Base-by-base conservation (phyloP, 2,888 invertebrate species). In the Patella caerulea region DNA sequence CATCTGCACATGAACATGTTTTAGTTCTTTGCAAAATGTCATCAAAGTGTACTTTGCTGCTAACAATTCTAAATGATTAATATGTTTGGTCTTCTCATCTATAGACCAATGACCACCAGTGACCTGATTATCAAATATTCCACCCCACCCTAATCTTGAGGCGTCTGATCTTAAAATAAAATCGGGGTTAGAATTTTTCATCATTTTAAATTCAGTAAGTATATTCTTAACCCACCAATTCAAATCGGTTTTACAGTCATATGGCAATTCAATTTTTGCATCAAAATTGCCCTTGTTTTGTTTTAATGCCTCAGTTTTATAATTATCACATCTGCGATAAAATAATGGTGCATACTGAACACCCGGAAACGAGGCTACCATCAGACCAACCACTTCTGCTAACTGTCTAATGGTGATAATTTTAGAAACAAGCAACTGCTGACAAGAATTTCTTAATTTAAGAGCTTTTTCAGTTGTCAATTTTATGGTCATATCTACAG, bases 391-490 rank as follows among this genome's bases (percentile, higher is more conserved):
- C 15, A 59, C 59, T 14, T 59, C 59, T 59, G 59, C 59, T 59
- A 59, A 59, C 59, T n/a, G 7, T 7, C 59, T 17, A 59, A 59
- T 59, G 17, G 59, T 34, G 69, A 65, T 53, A 17, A 14, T 14
- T 17, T 52, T 74, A 14, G 17, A 52, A 17, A 19, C 52, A 17
- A 52, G 53, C 52, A 74, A 17, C 17, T 55, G 11, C 19, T 11
- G 17, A 29, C 74, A 74, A 12, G 59, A 34, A n/a, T 65, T 65
- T 65, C 24, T 65, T 11, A n/a, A 11, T n/a, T 65, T 65, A 9
- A 65, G n/a, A 19, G 65, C 9, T n/a, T 65, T 78, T 80, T 81
- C 76, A 80, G 81, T 2, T 74, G 45, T 75, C 82, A 84, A 72
- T 79, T 74, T 82, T 78, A 84, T 79, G 24, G 56, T 56, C 56